Percentiles rank a stretch among this genome's conserved stretches.
phyloP scores from a whole-genome alignment of 2,113 vertebrate species.

The Periophthalmus modestus region DNA sequence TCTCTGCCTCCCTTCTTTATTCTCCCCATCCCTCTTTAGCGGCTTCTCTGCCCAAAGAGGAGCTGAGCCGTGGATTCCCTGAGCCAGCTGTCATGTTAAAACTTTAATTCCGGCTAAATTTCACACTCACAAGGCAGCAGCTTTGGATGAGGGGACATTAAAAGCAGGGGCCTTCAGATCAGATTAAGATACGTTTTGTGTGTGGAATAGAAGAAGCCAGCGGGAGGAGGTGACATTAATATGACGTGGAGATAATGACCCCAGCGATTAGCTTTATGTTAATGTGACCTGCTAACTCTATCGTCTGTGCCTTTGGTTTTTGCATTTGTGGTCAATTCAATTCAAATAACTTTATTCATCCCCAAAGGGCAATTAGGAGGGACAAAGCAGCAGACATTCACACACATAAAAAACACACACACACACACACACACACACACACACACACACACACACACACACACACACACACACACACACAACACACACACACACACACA shows the following conservation, averaged over 20 bases:
- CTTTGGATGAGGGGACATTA: conserved; percentile 64
- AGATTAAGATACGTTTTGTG: conserved; percentile 71
- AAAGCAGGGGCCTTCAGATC: conserved; percentile 65
- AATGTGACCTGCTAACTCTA: background rate
- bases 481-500: too few relatives aligned
- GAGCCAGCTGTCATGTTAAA: conserved; percentile 69
- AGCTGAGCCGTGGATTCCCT: conserved; percentile 62
- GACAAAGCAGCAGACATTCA: too few relatives aligned
- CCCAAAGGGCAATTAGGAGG: too few relatives aligned
- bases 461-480: too few relatives aligned
- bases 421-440: too few relatives aligned
- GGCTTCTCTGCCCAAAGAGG: conserved; percentile 62
- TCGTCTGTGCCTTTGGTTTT: background rate
- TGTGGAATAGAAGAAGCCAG: conserved; percentile 36
- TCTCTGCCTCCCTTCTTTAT: conserved; percentile 34
- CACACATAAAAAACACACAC: too few relatives aligned
- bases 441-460: too few relatives aligned
- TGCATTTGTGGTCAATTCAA: background rate
- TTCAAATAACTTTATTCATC: too few relatives aligned
- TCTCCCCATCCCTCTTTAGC: conserved; percentile 52
- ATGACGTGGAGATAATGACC: conserved; percentile 18
- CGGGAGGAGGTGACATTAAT: conserved; percentile 54
- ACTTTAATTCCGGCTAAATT: conserved; percentile 74
- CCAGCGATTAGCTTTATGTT: background rate
- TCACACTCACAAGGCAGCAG: conserved; percentile 63